Conservation (phyloP, 2,113 vertebrate species). For the Bos indicus region DNA sequence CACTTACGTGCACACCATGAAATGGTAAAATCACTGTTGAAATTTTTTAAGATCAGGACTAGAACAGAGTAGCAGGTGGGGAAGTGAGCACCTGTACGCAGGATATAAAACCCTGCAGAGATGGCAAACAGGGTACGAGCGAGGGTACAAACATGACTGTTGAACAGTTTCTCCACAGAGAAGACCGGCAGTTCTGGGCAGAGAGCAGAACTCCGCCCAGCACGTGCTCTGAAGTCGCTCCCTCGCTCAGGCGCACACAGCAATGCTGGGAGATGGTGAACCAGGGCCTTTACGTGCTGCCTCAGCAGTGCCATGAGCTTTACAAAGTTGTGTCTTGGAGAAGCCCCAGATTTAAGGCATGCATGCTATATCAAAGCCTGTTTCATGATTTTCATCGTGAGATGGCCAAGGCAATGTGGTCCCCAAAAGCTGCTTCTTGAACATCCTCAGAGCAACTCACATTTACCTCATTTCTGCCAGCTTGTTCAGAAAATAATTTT, state of each 20-base stretch:
- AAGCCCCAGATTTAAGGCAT: background rate
- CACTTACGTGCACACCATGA: background rate
- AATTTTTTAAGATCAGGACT: background rate
- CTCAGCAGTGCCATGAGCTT: background rate
- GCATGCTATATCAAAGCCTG: background rate
- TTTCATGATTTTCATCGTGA: background rate
- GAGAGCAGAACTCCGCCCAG: background rate
- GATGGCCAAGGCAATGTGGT: background rate
- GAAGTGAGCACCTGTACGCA: background rate
- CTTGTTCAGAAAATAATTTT: background rate
- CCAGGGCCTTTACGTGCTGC: background rate
- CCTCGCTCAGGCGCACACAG: background rate
- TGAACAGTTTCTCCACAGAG: background rate
- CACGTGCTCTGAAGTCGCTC: background rate
- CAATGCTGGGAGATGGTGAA: background rate
- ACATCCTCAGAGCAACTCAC: background rate
- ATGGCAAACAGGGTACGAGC: accelerated
- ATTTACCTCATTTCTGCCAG: background rate
- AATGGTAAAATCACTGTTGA: background rate
- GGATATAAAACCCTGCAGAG: background rate
- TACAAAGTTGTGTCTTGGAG: background rate
- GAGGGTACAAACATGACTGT: background rate
- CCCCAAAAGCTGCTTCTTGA: background rate
- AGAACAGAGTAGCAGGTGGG: background rate
- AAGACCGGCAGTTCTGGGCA: background rate